A percentile compares a stretch with the other conserved stretches of the same genome.
Conservation (phyloP, 2,888 invertebrate genomes). For the Gisinianus flammeolus region DNA sequence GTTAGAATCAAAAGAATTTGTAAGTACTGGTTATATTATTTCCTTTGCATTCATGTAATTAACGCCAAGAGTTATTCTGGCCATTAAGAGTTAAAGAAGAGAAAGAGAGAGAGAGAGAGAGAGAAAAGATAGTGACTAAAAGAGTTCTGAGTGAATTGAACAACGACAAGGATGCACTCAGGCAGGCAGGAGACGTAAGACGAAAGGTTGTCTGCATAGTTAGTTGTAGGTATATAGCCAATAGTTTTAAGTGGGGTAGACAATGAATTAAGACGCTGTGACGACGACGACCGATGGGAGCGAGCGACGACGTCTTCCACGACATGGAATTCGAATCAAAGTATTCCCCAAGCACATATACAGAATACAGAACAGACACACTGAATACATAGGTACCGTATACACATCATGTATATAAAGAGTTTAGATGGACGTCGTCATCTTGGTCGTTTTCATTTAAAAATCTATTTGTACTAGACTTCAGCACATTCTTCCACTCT, state of each 20-base stretch:
- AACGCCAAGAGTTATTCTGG: constrained; percentile 32
- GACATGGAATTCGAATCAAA: constrained; percentile 14
- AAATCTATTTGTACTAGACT: background rate
- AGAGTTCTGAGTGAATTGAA: too few species aligned
- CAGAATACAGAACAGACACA: background rate
- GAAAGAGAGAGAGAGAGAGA: constrained; percentile 6
- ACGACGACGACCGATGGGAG: too few species aligned
- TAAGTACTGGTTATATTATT: too few species aligned
- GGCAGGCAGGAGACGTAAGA: background rate
- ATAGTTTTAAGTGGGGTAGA: background rate
- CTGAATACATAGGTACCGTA: background rate
- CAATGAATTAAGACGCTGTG: background rate
- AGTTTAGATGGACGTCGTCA: background rate
- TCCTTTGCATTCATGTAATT: constrained; percentile 16
- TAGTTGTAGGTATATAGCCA: background rate
- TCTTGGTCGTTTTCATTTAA: background rate
- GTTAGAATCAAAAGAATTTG: too few species aligned
- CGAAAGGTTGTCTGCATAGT: constrained; percentile 5
- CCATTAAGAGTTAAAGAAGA: constrained; percentile 20
- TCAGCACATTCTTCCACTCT: background rate
- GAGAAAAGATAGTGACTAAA: background rate
- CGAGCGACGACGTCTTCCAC: background rate
- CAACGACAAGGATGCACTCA: background rate
- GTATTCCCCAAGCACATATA: background rate
- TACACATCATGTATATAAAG: background rate